Evolutionary conservation across 2,113 vertebrate species (phyloP).

Genomic region (Dinomys branickii): DNA sequence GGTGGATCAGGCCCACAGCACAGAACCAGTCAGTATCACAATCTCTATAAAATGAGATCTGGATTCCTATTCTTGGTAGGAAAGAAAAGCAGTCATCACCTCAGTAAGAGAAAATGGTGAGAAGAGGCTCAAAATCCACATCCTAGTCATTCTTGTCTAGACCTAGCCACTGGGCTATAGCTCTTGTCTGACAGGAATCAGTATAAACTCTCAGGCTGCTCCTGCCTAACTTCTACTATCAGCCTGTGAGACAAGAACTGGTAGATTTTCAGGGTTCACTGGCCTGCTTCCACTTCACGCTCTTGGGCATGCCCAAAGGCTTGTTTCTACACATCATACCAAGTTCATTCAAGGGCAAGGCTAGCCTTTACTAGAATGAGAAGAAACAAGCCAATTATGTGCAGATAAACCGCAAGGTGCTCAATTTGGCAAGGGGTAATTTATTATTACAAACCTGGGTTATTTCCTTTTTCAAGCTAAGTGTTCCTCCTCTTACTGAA

Average conservation of each 20-base stretch:
- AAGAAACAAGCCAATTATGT: neutral
- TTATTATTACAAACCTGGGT: neutral
- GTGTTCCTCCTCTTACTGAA: neutral
- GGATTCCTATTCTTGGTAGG: neutral
- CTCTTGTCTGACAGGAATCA: neutral
- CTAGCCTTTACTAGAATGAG: conserved; percentile 45
- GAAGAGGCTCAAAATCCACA: neutral
- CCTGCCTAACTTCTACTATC: neutral
- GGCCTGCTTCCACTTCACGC: conserved; percentile 10
- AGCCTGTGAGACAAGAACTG: neutral
- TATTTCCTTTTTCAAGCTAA: neutral
- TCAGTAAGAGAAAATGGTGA: neutral
- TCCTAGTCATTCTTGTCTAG: neutral
- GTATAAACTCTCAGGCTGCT: neutral
- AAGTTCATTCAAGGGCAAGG: conserved; percentile 59
- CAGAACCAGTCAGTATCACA: neutral
- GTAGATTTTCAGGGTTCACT: conserved; percentile 27
- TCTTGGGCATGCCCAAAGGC: neutral
- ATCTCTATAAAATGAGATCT: too few relatives aligned
- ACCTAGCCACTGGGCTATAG: neutral
- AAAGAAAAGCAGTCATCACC: neutral
- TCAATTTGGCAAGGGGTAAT: neutral
- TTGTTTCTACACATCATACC: neutral
- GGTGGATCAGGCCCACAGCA: neutral
- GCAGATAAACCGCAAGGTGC: neutral